These are phyloP conservation scores for Pogonognathellus flavescens DNA, from an alignment of 1,140 invertebrate genomes.

Conservation along the genomic window DNA sequence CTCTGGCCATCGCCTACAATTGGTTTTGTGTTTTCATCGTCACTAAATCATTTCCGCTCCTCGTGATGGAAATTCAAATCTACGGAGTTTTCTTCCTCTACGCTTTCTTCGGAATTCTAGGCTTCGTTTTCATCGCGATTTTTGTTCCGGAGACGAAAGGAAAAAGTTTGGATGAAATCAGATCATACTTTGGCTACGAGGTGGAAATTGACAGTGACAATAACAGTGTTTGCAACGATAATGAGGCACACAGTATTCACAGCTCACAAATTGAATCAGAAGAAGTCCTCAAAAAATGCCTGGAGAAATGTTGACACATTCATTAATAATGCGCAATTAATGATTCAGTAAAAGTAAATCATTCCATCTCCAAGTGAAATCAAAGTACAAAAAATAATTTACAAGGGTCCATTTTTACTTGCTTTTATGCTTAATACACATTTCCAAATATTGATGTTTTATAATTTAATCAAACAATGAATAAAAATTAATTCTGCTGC, in stretches of 20 bases:
- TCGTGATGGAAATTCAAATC: conserved; percentile 54
- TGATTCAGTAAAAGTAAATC: too few species aligned
- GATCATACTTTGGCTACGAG: conserved; percentile 53
- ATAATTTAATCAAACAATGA: too few species aligned
- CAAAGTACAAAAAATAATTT: too few species aligned
- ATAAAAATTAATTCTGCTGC: too few species aligned
- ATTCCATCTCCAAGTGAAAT: too few species aligned
- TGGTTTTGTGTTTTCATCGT: conserved; percentile 64
- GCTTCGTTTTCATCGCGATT: conserved; percentile 54
- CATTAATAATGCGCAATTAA: too few species aligned
- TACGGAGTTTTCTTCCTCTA: conserved; percentile 62
- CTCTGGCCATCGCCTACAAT: conserved; percentile 58
- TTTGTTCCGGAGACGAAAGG: conserved; percentile 66
- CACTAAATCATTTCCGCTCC: conserved; percentile 60
- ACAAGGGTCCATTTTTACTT: too few species aligned
- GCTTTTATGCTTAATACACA: too few species aligned
- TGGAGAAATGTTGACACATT: background rate
- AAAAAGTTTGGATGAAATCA: conserved; percentile 58
- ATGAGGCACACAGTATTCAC: too few species aligned
- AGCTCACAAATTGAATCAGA: background rate
- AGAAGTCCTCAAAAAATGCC: conserved; percentile 8
- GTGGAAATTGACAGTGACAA: background rate
- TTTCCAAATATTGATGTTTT: too few species aligned
- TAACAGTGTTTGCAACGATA: background rate
- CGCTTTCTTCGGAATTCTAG: conserved; percentile 23